A percentile compares a stretch with the other conserved stretches of the same genome.
Conservation (phyloP, 2,888 invertebrate species). For the Coenonympha glycerion region DNA sequence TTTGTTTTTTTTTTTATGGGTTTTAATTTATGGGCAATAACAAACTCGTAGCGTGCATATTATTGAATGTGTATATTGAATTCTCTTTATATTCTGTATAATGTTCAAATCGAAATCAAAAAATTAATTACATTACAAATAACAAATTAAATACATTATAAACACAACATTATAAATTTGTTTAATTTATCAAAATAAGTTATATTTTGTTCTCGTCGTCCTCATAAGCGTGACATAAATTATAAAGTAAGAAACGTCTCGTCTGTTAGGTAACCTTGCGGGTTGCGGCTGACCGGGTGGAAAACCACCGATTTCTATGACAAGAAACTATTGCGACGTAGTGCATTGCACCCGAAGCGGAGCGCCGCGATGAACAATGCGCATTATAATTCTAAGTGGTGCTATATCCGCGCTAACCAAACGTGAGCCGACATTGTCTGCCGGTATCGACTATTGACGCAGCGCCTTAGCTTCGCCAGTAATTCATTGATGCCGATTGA, state of each 20-base stretch:
- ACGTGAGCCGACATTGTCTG: slow-evolving; percentile 42
- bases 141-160: no score
- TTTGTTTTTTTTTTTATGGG: no score
- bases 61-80: no score
- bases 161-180: no score
- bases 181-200: no score
- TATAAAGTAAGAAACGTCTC: slow-evolving; percentile 17
- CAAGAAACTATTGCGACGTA: slow-evolving; percentile 61
- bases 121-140: no score
- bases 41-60: no score
- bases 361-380: slow-evolving; percentile 63
- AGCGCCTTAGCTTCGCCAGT: slow-evolving; percentile 33
- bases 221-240: no score
- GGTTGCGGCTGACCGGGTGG: slow-evolving; percentile 36
- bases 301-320: slow-evolving; percentile 60
- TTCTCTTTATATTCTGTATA: no score
- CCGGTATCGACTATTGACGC: slow-evolving; percentile 27
- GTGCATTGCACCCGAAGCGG: slow-evolving; percentile 70
- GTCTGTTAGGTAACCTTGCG: slow-evolving; percentile 31
- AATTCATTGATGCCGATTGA: slow-evolving; percentile 40
- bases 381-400: slow-evolving; percentile 72
- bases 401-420: slow-evolving; percentile 68
- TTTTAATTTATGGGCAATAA: no score
- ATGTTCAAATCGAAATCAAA: no score
- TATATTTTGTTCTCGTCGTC: no score